Base-by-base conservation (phyloP, 2,113 vertebrate species). In the Aegotheles bennettii region DNA sequence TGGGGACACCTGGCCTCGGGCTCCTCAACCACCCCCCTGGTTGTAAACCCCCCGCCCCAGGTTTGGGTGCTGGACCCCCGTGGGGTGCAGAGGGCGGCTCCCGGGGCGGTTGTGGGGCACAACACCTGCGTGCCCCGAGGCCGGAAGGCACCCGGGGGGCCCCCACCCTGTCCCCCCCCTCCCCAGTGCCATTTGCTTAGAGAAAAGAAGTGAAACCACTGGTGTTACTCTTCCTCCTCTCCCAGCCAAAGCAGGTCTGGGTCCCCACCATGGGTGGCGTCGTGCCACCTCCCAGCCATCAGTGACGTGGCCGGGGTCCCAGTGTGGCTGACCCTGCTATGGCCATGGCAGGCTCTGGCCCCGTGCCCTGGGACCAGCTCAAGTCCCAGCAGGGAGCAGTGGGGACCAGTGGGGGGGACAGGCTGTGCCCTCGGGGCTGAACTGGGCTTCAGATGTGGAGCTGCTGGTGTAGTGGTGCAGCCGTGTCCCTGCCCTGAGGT, bases 111-210 rank as follows among this genome's bases (percentile, higher is more conserved):
- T 59, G 67, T 21, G 61, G 77, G 64, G 56, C 1, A 11, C 76
- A 68, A n/a, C 97, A 98, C 97, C 98, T 98, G 98, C 94, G 10
- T 92, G 84, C 95, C 92, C 88, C 25, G 26, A 86, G 96, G 95
- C 97, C 24, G 91, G 98, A 97, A 98, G 97, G 77, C 31, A 12
- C 43, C 63, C 0, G 0, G 18, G 45, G 45, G 80, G 3, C 0
- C 64, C 54, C 1, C 0, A 20, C 47, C 29, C 0, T 7, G 9
- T 13, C 54, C 29, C 1, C 51, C 38, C 23, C 70, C 40, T 3
- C 11, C 11, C 3, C 23, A 24, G n/a, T n/a, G 20, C 25, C 6
- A 86, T 94, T 95, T 94, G 90, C 43, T 83, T 93, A 93, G 84
- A 91, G 92, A 50, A 84, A 95, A 91, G 95, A 96, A 93, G 59